Evolutionary conservation across 2,888 invertebrate species (phyloP).

Genomic region (Ditula angustiorana): DNA sequence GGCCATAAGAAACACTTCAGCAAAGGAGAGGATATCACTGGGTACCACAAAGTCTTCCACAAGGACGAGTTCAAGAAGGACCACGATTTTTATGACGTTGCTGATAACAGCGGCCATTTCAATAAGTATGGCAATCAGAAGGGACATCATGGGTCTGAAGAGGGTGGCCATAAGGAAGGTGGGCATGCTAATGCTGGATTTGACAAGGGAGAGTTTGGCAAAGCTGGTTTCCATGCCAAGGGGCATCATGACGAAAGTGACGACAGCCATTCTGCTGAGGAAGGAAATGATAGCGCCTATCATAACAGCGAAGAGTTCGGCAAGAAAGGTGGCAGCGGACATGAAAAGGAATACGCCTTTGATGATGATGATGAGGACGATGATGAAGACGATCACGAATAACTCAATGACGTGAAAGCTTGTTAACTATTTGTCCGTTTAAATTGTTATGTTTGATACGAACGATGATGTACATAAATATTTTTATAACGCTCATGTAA

Average conservation of each 20-base stretch:
- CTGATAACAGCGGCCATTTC: constrained; percentile 88
- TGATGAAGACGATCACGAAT: constrained; percentile 56
- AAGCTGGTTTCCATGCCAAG: constrained; percentile 85
- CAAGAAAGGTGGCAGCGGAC: constrained; percentile 79
- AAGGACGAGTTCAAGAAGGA: constrained; percentile 93
- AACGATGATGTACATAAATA: constrained; percentile 60
- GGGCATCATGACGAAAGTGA: constrained; percentile 83
- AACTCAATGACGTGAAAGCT: constrained; percentile 57
- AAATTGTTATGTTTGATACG: constrained; percentile 80
- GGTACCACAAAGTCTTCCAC: constrained; percentile 90
- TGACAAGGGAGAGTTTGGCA: constrained; percentile 81
- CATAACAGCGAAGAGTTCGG: constrained; percentile 83
- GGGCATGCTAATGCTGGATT: constrained; percentile 82
- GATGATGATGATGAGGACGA: constrained; percentile 65
- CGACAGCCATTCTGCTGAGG: constrained; percentile 84
- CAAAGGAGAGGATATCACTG: constrained; percentile 89
- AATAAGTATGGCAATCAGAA: constrained; percentile 87
- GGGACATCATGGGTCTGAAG: constrained; percentile 81
- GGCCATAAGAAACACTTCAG: constrained; percentile 86
- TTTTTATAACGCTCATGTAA: constrained; percentile 63
- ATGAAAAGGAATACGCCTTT: constrained; percentile 79
- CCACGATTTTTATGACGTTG: constrained; percentile 91
- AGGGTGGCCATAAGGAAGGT: constrained; percentile 85
- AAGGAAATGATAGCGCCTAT: constrained; percentile 84
- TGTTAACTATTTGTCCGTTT: constrained; percentile 56